A percentile compares a stretch with the other conserved stretches of the same genome.
These are phyloP conservation scores for Emys orbicularis DNA, from an alignment of 2,797 vertebrate genomes.

Conservation along the genomic window DNA sequence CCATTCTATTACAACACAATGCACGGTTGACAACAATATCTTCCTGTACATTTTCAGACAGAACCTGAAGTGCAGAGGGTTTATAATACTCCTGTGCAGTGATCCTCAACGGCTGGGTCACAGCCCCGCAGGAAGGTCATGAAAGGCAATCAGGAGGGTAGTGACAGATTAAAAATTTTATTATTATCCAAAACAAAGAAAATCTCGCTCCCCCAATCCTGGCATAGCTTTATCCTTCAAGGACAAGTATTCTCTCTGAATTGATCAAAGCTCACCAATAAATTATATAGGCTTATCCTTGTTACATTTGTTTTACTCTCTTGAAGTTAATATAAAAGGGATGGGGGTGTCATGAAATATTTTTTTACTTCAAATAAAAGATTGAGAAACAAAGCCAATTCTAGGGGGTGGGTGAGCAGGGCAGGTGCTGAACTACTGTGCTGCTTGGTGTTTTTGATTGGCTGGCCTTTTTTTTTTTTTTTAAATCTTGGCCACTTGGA, in stretches of 20 bases:
- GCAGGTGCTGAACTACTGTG: not conserved
- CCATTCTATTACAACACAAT: not conserved
- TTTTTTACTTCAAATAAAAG: not conserved
- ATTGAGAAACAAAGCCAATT: not conserved
- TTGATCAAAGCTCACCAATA: not conserved
- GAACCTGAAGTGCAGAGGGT: not conserved
- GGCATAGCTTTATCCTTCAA: not conserved
- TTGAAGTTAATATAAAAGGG: not conserved
- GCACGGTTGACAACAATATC: not conserved
- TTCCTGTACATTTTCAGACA: not conserved
- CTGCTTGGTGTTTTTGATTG: not conserved
- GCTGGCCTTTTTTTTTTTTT: too few species aligned
- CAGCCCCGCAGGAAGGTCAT: not conserved
- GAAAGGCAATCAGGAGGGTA: not conserved
- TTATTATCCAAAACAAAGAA: not conserved
- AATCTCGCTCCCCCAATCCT: not conserved
- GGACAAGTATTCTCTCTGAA: not conserved
- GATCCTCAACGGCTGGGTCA: not conserved
- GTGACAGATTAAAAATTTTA: not conserved
- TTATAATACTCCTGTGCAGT: not conserved
- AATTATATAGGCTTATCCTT: not conserved
- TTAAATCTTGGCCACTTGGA: not conserved
- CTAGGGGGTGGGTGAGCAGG: not conserved
- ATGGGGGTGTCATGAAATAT: not conserved
- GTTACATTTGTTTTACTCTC: not conserved